Evolutionary conservation across 2,888 invertebrate genomes (phyloP).

Genomic region (Nebria salina): DNA sequence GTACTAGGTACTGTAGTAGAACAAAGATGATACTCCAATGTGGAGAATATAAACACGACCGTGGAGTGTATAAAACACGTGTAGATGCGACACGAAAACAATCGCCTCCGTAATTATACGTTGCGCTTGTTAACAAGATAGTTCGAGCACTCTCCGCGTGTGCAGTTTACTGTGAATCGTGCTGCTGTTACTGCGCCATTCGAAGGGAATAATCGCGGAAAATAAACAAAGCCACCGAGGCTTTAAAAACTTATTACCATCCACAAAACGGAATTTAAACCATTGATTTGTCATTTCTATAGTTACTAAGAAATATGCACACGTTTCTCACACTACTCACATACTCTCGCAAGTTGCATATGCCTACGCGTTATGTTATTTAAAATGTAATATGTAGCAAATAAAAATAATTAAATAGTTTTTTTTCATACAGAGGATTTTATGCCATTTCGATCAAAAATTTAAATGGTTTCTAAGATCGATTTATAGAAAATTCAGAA

Average conservation of each 20-base stretch:
- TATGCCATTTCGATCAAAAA: too few relatives aligned
- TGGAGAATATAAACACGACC: conserved; percentile 10
- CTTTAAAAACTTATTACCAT: not conserved
- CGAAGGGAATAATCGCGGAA: too few relatives aligned
- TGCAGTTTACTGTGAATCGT: conserved; percentile 16
- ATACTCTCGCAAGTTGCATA: too few relatives aligned
- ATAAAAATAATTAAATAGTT: too few relatives aligned
- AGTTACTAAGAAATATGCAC: too few relatives aligned
- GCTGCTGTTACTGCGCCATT: not conserved
- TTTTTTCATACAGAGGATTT: too few relatives aligned
- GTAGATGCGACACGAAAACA: conserved; percentile 35
- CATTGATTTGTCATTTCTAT: too few relatives aligned
- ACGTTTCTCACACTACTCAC: too few relatives aligned
- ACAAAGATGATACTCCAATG: conserved; percentile 5
- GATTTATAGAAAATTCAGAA: too few relatives aligned
- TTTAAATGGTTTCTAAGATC: too few relatives aligned
- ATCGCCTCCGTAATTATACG: conserved; percentile 31
- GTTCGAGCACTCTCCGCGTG: conserved; percentile 16
- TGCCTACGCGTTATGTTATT: too few relatives aligned
- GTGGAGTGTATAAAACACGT: conserved; percentile 28
- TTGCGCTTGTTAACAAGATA: conserved; percentile 34
- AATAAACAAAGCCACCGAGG: not conserved
- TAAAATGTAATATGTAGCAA: too few relatives aligned
- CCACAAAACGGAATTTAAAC: not conserved
- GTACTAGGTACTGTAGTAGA: not conserved